Evolutionary conservation across 1,140 invertebrate species (phyloP).

Genomic region (Maniola jurtina): DNA sequence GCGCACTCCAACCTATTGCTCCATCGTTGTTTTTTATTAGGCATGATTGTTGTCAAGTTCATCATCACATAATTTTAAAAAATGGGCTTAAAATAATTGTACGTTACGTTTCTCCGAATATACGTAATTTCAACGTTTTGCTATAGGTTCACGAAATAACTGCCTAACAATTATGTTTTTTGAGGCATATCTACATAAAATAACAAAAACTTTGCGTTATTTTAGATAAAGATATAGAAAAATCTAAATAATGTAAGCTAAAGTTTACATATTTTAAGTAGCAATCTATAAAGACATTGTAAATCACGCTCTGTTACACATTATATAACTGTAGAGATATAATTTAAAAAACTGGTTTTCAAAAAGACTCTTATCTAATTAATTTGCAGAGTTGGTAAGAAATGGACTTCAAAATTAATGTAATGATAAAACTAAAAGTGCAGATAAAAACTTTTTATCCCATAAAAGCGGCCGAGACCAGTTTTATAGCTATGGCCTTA

Average conservation of each 20-base stretch:
- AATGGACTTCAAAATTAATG: slow-evolving; percentile 1
- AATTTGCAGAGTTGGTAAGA: not conserved
- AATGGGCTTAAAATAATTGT: too few relatives aligned
- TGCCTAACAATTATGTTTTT: too few relatives aligned
- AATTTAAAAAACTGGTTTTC: not conserved
- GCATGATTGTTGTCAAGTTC: too few relatives aligned
- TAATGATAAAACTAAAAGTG: slow-evolving; percentile 10
- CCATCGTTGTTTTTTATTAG: too few relatives aligned
- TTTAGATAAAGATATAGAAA: too few relatives aligned
- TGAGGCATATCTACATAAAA: too few relatives aligned
- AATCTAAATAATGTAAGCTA: not conserved
- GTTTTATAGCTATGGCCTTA: slow-evolving; percentile 33
- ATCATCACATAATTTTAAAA: too few relatives aligned
- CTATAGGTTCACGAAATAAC: too few relatives aligned
- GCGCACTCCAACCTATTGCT: too few relatives aligned
- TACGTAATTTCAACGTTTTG: too few relatives aligned
- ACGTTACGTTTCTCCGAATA: too few relatives aligned
- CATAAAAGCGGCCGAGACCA: slow-evolving; percentile 16
- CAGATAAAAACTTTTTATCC: slow-evolving; percentile 3
- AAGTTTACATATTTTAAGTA: slow-evolving; percentile 1
- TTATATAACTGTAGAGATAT: slow-evolving; percentile 3
- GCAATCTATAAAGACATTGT: slow-evolving; percentile 10
- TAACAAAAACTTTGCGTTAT: too few relatives aligned
- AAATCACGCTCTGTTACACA: slow-evolving; percentile 2
- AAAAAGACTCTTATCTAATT: not conserved